Conservation (phyloP, 2,113 vertebrate genomes). For the Mola mola region DNA sequence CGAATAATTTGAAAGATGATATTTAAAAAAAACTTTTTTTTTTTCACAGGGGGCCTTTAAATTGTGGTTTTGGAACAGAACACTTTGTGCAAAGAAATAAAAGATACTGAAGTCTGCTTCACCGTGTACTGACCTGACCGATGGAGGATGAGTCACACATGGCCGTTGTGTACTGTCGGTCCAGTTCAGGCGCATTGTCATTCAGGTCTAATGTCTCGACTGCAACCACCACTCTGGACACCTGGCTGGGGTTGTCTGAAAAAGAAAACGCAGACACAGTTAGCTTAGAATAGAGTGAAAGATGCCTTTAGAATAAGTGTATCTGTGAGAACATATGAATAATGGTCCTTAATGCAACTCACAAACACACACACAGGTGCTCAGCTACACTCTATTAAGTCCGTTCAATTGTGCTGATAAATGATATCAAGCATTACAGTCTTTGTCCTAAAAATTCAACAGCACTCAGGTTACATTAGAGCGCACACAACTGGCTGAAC, state of each 20-base stretch:
- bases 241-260: constrained; percentile 89
- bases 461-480: constrained; percentile 53
- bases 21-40: neutral
- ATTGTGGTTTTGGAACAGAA: neutral
- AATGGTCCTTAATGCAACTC: constrained; percentile 4
- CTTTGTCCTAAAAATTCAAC: constrained; percentile 51
- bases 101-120: neutral
- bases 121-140: constrained; percentile 83
- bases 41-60: neutral
- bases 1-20: neutral
- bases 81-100: neutral
- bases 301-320: neutral
- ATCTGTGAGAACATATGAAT: constrained; percentile 8
- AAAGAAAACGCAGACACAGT: constrained; percentile 35
- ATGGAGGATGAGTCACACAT: constrained; percentile 86
- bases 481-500: constrained; percentile 43
- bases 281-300: constrained; percentile 26
- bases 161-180: constrained; percentile 86
- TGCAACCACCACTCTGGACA: constrained; percentile 85
- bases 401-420: constrained; percentile 33
- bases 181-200: constrained; percentile 90
- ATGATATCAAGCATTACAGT: constrained; percentile 44
- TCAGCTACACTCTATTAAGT: constrained; percentile 29
- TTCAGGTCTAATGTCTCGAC: constrained; percentile 90
- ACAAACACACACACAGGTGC: constrained; percentile 14